These are phyloP conservation scores for Oikopleura vanhoeffeni DNA, from an alignment of 23 tunicate genomes.

Conservation along the genomic window DNA sequence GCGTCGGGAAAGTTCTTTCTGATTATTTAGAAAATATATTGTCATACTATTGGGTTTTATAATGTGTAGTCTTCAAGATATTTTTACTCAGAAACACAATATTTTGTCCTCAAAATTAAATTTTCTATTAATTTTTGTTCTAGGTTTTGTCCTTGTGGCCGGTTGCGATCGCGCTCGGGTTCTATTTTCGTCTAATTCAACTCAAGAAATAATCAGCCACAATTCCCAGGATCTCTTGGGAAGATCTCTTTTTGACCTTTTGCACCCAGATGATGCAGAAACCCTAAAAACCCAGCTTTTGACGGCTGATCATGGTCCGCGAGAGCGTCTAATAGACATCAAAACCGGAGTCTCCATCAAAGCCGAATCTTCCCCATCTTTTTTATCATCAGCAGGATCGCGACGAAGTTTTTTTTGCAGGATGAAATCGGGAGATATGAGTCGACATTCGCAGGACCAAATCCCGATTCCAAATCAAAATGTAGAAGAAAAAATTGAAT, in stretches of 20 bases:
- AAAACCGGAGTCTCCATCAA: conserved; percentile 15
- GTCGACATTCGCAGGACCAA: neutral
- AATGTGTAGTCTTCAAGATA: too few species aligned
- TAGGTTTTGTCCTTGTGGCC: conserved; percentile 11
- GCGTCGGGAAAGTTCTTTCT: too few species aligned
- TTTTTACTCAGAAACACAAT: too few species aligned
- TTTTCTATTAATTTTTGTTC: neutral
- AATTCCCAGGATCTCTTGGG: neutral
- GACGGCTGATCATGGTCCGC: conserved; percentile 15
- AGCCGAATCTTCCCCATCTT: conserved; percentile 5
- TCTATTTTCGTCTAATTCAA: neutral
- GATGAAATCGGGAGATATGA: neutral
- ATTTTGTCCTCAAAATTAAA: too few species aligned
- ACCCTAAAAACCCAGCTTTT: conserved; percentile 8
- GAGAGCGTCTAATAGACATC: conserved; percentile 10
- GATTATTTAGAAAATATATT: too few species aligned
- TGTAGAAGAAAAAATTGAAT: neutral
- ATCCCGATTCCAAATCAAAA: neutral
- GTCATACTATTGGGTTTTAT: too few species aligned
- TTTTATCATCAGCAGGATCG: neutral
- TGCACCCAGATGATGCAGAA: conserved; percentile 1
- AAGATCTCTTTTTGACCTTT: conserved; percentile 6
- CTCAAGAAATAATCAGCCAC: neutral
- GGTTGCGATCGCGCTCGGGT: conserved; percentile 16
- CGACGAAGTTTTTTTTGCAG: neutral